Conservation (phyloP, 1,140 invertebrate species). For the Tigriopus japonicus region DNA sequence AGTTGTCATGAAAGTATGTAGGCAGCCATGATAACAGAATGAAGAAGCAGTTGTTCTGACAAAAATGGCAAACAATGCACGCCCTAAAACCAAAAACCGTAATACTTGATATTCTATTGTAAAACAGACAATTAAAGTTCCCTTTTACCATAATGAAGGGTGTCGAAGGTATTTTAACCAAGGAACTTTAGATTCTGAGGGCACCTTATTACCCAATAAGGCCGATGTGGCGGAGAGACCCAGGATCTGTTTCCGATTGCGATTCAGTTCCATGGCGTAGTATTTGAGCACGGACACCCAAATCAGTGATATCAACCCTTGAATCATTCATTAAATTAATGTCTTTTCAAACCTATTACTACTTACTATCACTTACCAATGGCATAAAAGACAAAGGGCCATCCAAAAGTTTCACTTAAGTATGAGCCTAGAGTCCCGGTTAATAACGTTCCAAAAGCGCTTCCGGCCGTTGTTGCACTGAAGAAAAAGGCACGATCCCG, state of each 20-base stretch:
- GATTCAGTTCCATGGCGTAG: conserved; percentile 25
- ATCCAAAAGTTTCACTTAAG: conserved; percentile 25
- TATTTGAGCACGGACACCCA: conserved; percentile 35
- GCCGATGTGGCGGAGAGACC: conserved; percentile 15
- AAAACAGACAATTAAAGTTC: conserved; percentile 14
- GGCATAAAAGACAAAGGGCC: conserved; percentile 44
- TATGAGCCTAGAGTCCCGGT: conserved; percentile 44
- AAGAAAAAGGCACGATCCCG: conserved; percentile 47
- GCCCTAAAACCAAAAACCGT: conserved; percentile 31
- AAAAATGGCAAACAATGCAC: conserved; percentile 46
- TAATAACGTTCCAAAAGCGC: conserved; percentile 40
- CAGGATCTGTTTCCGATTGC: conserved; percentile 21
- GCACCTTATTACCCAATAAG: not conserved
- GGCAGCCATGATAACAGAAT: conserved; percentile 53
- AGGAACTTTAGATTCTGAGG: conserved; percentile 27
- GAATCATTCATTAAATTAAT: conserved; percentile 16
- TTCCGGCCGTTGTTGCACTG: conserved; percentile 44
- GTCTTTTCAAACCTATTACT: too few species aligned
- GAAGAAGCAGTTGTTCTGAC: conserved; percentile 54
- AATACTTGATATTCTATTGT: not conserved
- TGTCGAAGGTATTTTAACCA: conserved; percentile 35
- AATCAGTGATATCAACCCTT: conserved; percentile 33
- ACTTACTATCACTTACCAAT: conserved; percentile 35
- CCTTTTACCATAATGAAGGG: conserved; percentile 36
- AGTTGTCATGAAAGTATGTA: conserved; percentile 53